Conservation (phyloP, 2,113 vertebrate species). For the Spea bombifrons region DNA sequence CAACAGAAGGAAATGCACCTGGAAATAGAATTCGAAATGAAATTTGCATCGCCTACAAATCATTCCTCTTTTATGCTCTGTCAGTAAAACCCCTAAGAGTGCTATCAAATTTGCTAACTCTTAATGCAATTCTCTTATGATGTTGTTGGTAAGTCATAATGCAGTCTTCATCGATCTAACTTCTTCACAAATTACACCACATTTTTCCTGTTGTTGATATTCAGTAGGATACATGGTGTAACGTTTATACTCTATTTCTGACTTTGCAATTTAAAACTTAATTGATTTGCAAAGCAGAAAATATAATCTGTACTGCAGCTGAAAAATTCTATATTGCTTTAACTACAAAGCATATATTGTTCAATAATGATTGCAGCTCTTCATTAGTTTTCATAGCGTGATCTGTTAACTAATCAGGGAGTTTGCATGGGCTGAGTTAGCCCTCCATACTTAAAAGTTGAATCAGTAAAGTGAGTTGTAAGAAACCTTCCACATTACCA, state of each 20-base stretch:
- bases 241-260: conserved; percentile 5
- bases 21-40: conserved; percentile 41
- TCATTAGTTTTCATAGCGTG: too few species aligned
- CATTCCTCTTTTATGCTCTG: conserved; percentile 34
- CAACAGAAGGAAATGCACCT: conserved; percentile 35
- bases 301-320: background rate
- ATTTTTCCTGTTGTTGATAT: conserved; percentile 29
- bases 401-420: too few species aligned
- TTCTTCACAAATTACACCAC: conserved; percentile 34
- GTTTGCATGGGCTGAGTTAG: too few species aligned
- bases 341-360: too few species aligned
- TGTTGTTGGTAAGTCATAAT: conserved; percentile 43
- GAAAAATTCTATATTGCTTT: too few species aligned
- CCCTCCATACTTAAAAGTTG: too few species aligned
- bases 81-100: conserved; percentile 41
- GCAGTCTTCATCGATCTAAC: conserved; percentile 44
- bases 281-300: background rate
- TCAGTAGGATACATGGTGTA: conserved; percentile 8
- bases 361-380: too few species aligned
- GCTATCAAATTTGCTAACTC: conserved; percentile 40
- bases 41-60: conserved; percentile 42
- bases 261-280: conserved; percentile 5
- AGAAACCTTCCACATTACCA: too few species aligned
- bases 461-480: too few species aligned
- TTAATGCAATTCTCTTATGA: conserved; percentile 34